phyloP scores from a whole-genome alignment of 2,797 vertebrate species.

The Alauda arvensis region DNA sequence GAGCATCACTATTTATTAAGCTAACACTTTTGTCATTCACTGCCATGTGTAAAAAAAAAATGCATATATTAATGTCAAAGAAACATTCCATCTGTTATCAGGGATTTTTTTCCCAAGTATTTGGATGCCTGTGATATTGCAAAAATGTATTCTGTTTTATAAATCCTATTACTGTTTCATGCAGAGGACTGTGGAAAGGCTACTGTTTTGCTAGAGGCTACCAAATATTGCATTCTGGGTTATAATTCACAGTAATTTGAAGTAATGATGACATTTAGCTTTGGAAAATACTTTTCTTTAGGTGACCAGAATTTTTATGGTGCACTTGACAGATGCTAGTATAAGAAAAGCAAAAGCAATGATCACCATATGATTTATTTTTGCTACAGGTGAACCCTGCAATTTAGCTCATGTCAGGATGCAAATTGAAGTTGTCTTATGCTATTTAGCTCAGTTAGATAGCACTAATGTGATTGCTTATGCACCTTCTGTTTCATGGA shows the following conservation, averaged over 20 bases:
- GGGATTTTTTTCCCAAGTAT: not conserved
- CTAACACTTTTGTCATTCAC: slow-evolving; percentile 1
- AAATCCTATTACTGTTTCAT: not conserved
- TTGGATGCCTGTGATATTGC: not conserved
- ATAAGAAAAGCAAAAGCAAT: slow-evolving; percentile 28
- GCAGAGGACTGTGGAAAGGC: not conserved
- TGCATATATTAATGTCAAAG: slow-evolving; percentile 37
- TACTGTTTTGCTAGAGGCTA: not conserved
- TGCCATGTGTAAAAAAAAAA: not conserved
- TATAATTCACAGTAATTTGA: not conserved
- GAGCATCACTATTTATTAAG: slow-evolving; percentile 21
- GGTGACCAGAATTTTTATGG: slow-evolving; percentile 28
- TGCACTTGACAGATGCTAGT: slow-evolving; percentile 15
- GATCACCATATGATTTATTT: slow-evolving; percentile 14
- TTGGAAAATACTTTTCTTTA: not conserved
- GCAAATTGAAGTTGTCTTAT: slow-evolving; percentile 52
- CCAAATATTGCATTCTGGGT: not conserved
- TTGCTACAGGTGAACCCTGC: slow-evolving; percentile 37
- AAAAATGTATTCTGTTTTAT: slow-evolving; percentile 9
- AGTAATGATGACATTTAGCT: not conserved
- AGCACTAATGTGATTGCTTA: slow-evolving; percentile 35
- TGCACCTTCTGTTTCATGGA: slow-evolving; percentile 20
- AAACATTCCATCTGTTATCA: slow-evolving; percentile 33
- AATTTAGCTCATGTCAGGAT: slow-evolving; percentile 52
- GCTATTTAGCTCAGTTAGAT: slow-evolving; percentile 45